A percentile compares a stretch with the other conserved stretches of the same genome.
These are phyloP conservation scores for Bucorvus abyssinicus DNA, from an alignment of 2,797 vertebrate species.

Conservation along the genomic window DNA sequence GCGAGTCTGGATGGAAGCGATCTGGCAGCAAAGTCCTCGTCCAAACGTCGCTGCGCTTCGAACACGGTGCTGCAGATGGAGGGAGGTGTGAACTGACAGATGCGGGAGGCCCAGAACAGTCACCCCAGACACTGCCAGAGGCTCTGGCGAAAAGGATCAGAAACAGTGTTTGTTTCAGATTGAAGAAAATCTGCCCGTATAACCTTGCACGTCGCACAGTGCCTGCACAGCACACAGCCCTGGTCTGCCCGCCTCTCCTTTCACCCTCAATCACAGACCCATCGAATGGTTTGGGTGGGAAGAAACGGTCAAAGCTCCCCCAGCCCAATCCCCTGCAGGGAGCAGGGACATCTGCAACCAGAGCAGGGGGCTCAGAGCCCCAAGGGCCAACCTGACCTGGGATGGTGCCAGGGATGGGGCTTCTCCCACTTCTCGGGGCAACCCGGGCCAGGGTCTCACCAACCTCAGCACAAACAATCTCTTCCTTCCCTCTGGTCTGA, in stretches of 20 bases:
- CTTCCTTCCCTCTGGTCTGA: too few relatives aligned
- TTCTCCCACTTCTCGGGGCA: too few relatives aligned
- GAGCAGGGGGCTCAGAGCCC: too few relatives aligned
- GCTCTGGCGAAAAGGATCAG: not conserved
- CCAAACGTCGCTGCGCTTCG: rapidly evolving
- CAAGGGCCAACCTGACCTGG: too few relatives aligned
- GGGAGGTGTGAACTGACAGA: not conserved
- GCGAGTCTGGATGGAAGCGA: not conserved
- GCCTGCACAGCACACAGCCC: not conserved
- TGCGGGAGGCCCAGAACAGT: not conserved
- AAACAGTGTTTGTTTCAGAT: not conserved
- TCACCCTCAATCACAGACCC: not conserved
- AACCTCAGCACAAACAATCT: too few relatives aligned
- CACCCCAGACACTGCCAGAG: not conserved
- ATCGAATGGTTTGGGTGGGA: too few relatives aligned
- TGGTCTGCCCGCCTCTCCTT: not conserved
- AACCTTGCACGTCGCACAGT: not conserved
- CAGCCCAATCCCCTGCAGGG: too few relatives aligned
- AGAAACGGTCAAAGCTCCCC: too few relatives aligned
- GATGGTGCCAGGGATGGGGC: too few relatives aligned
- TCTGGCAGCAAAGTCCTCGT: not conserved
- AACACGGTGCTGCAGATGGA: not conserved
- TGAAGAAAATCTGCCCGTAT: not conserved
- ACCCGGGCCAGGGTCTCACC: too few relatives aligned
- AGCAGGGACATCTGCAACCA: too few relatives aligned